Evolutionary conservation across 2,113 vertebrate genomes (phyloP).

Genomic region (Gopherus flavomarginatus): DNA sequence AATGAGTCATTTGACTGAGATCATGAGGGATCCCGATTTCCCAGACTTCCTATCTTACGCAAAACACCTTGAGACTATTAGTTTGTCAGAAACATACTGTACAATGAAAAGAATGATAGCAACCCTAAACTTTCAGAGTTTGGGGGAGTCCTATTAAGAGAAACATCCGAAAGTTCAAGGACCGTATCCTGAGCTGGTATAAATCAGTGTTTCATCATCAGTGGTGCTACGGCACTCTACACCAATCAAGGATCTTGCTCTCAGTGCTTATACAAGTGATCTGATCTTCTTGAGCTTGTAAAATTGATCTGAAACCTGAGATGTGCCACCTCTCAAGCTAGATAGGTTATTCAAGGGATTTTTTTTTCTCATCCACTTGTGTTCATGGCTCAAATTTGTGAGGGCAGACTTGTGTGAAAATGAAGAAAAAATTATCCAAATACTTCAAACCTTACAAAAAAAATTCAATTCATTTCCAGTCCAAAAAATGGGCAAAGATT

Average conservation of each 20-base stretch:
- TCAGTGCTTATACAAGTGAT: not conserved
- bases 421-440: not conserved
- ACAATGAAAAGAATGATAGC: slow-evolving; percentile 60
- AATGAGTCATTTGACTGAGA: slow-evolving; percentile 65
- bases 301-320: not conserved
- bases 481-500: not conserved
- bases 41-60: slow-evolving; percentile 61
- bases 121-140: slow-evolving; percentile 62
- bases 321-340: not conserved
- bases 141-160: slow-evolving; percentile 11
- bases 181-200: not conserved
- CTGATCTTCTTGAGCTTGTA: not conserved
- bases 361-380: not conserved
- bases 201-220: not conserved
- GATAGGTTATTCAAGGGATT: too few species aligned
- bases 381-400: not conserved
- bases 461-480: not conserved
- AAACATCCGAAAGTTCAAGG: not conserved
- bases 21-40: slow-evolving; percentile 36
- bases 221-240: not conserved
- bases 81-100: slow-evolving; percentile 63
- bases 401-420: not conserved
- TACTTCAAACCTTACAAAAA: not conserved
- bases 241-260: not conserved
- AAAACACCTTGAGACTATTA: slow-evolving; percentile 53